phyloP scores from a whole-genome alignment of 2,888 invertebrate genomes.

The Sthenelais limicola region DNA sequence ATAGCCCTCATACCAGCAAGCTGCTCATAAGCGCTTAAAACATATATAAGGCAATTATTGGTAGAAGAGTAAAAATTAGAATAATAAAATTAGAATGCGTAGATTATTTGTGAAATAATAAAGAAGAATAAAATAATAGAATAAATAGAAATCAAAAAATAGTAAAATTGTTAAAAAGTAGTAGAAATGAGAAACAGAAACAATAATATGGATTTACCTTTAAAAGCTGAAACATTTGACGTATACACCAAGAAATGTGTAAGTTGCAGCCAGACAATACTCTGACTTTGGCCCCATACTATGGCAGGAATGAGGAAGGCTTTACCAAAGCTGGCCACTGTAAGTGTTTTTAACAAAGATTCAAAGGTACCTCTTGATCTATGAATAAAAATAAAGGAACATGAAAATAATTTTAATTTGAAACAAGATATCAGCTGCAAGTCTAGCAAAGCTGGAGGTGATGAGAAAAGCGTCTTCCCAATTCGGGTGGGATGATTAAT shows the following conservation, averaged over 20 bases:
- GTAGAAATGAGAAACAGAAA: neutral
- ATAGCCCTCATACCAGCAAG: no score
- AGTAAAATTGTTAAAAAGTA: neutral
- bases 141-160: neutral
- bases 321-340: conserved; percentile 15
- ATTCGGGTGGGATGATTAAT: no score
- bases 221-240: conserved; percentile 17
- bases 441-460: no score
- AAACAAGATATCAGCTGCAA: no score
- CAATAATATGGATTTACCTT: conserved; percentile 14
- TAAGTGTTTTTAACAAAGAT: conserved; percentile 12
- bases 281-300: conserved; percentile 29
- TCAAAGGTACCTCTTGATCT: no score
- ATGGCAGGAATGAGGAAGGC: conserved; percentile 21
- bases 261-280: conserved; percentile 4
- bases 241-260: conserved; percentile 15
- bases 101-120: conserved; percentile 1
- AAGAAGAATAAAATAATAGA: neutral
- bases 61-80: no score
- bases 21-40: no score
- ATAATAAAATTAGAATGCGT: no score
- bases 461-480: no score
- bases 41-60: no score
- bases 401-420: no score
- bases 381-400: no score